Evolutionary conservation across 2,888 invertebrate species (phyloP).

Genomic region (Oxycera nigricornis): DNA sequence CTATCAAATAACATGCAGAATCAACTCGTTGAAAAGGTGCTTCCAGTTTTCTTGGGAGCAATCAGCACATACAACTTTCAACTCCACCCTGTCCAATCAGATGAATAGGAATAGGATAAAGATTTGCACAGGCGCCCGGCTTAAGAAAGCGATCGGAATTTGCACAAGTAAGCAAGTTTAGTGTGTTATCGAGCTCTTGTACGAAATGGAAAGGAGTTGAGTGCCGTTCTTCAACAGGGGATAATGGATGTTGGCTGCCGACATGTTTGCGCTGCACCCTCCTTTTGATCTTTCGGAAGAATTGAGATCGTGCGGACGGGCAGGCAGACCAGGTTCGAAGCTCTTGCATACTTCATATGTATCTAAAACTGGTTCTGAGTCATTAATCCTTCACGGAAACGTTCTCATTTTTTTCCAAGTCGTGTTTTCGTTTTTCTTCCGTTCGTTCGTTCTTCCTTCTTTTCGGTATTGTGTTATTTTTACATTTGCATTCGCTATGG

Average conservation of each 20-base stretch:
- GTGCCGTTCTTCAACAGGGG: conserved; percentile 15
- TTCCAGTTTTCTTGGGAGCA: too few relatives aligned
- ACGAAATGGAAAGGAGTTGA: conserved; percentile 34
- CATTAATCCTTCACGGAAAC: conserved; percentile 40
- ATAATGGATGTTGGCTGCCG: background rate
- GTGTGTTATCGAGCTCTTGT: background rate
- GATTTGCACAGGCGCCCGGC: background rate
- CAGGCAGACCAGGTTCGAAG: background rate
- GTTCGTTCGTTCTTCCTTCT: background rate
- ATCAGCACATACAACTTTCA: too few relatives aligned
- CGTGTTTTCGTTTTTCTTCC: conserved; percentile 31
- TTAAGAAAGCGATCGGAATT: background rate
- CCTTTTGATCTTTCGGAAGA: conserved; percentile 15
- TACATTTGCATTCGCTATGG: background rate
- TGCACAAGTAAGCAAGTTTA: background rate
- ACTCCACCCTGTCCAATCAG: background rate
- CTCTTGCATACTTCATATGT: background rate
- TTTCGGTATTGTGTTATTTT: background rate
- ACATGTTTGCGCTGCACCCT: conserved; percentile 15
- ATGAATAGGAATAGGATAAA: background rate
- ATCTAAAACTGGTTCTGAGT: conserved; percentile 38
- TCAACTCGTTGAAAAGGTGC: too few relatives aligned
- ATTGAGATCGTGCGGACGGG: background rate
- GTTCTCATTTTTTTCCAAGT: background rate
- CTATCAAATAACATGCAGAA: too few relatives aligned